Evolutionary conservation across 1,140 invertebrate species (phyloP).

Genomic region (Adelges cooleyi): DNA sequence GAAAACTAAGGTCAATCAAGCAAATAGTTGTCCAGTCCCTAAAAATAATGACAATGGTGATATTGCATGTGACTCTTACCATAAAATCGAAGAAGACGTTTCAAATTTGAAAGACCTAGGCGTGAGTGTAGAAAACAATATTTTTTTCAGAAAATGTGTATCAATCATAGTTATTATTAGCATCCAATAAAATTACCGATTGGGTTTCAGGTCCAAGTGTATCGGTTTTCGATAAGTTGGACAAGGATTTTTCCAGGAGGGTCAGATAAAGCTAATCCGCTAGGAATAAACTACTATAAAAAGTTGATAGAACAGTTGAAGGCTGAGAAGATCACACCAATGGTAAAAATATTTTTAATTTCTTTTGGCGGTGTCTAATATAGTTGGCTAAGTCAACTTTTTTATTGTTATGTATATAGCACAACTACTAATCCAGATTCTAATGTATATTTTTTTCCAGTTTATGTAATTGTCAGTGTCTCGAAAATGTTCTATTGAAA

Average conservation of each 20-base stretch:
- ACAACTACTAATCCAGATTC: no score
- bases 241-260: slow-evolving; percentile 49
- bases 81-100: slow-evolving; percentile 46
- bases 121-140: no score
- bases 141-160: no score
- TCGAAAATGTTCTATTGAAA: no score
- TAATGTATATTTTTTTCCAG: no score
- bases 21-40: no score
- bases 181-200: slow-evolving; percentile 46
- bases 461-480: no score
- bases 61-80: slow-evolving; percentile 47
- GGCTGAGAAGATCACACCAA: slow-evolving; percentile 41
- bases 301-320: slow-evolving; percentile 41
- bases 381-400: no score
- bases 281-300: slow-evolving; percentile 44
- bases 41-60: no score
- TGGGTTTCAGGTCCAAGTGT: no score
- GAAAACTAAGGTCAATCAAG: no score
- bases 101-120: slow-evolving; percentile 40
- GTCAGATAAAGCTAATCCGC: slow-evolving; percentile 44
- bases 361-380: not conserved
- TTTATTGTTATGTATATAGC: no score
- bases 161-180: slow-evolving; percentile 30
- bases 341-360: slow-evolving; percentile 43
- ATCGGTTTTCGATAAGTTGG: slow-evolving; percentile 58